Evolutionary conservation across 2,888 invertebrate genomes (phyloP), one percentile per base, ranked within the genome.

Genomic region (Xylophagus ater): DNA sequence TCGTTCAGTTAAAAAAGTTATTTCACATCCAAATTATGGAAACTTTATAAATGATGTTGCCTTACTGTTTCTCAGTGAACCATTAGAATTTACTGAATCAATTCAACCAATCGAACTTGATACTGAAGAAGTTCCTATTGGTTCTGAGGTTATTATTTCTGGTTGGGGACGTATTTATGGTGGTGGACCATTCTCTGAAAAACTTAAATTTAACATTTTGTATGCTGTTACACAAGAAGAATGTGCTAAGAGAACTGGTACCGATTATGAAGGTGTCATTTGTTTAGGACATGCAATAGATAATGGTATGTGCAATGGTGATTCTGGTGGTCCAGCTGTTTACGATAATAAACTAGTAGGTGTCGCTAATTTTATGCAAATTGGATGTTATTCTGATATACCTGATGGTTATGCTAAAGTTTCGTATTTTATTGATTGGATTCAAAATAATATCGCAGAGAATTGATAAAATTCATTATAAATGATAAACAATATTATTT

Each of bases 361-460:
- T 30, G 48, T 61, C n/a, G 53, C 59, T 30, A 58, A 55, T 21
- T 61, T 55, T 36, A 48, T 56, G 6, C 28, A 56, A 3, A 51
- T 49, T 12, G 44, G 44, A 10, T 61, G 62, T 38, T 62, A 57
- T 0, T 47, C 47, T 0, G 39, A 35, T 3, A 45, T 45, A 1
- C 60, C 61, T 12, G 62, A 61, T 51, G 61, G 60, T 20, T 61
- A 55, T 35, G 57, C 57, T 3, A 50, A 53, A 42, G 44, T 61
- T 4, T 46, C 50, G 1, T 23, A 23, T 23, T 23, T 23, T 23
- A 8, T 23, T 6, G 9, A 23, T 6, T 23, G 23, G 23, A 23
- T 38, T 20, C 4, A n/a, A n/a, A n/a, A n/a, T n/a, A n/a, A n/a
- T n/a, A n/a, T n/a, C n/a, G n/a, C n/a, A n/a, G n/a, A n/a, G n/a